phyloP scores from a whole-genome alignment of 2,113 vertebrate genomes.

The Meles meles region DNA sequence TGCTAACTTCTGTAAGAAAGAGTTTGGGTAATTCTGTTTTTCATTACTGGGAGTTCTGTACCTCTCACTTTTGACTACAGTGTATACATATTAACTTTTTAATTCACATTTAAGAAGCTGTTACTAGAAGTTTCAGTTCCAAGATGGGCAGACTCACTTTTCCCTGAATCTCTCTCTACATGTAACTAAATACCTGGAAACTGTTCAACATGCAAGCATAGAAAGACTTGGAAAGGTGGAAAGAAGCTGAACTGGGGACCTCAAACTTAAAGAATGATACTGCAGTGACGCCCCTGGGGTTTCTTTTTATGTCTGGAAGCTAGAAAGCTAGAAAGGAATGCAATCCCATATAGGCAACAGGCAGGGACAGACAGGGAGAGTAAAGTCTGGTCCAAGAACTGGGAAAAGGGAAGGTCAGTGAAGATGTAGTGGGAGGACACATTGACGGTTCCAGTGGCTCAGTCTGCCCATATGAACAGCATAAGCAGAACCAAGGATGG shows the following conservation, averaged over 20 bases:
- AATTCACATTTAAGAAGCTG: too few species aligned
- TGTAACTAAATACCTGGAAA: background rate
- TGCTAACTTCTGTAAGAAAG: too few species aligned
- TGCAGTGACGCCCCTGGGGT: background rate
- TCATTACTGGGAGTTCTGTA: too few species aligned
- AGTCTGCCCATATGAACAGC: background rate
- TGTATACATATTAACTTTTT: too few species aligned
- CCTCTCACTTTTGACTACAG: too few species aligned
- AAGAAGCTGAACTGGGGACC: background rate
- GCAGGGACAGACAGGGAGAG: too few species aligned
- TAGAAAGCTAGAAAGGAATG: background rate
- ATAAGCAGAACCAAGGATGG: background rate
- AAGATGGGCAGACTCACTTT: background rate
- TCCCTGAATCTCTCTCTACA: background rate
- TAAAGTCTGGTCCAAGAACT: background rate
- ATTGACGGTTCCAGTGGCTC: background rate
- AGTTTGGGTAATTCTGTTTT: too few species aligned
- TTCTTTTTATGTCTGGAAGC: background rate
- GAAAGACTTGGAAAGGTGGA: background rate
- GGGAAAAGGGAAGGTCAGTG: background rate
- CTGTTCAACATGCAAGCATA: background rate
- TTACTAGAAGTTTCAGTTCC: background rate
- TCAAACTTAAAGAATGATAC: background rate
- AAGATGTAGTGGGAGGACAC: background rate
- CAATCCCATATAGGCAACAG: background rate